Base-by-base conservation (phyloP, 2,888 invertebrate species). In the Aradus depressus region DNA sequence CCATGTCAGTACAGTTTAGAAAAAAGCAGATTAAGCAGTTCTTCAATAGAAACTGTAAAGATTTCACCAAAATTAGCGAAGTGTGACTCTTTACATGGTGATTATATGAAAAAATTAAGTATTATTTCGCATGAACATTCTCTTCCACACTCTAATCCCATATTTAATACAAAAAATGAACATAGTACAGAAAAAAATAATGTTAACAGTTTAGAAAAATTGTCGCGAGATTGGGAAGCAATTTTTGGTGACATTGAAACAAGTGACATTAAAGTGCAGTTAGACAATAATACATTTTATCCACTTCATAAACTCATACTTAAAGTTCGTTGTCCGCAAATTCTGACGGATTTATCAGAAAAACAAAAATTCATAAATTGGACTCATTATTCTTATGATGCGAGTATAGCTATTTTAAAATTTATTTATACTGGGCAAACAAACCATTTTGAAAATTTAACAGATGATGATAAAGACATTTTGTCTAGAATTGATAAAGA, bases 241-340 rank as follows among this genome's bases (percentile, higher is more conserved):
- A 57, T 65, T 26, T 51, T 71, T 4, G 66, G 67, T 51, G 64
- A 65, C 23, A 64, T 62, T 51, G 58, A 62, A 34, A 62, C 66
- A 54, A 72, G 72, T 61, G 73, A 73, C 58, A 50, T 72, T 10
- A 62, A 66, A 16, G 60, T 73, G 28, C 63, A 65, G 51, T 64
- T 67, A 2, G 64, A 67, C 42, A 62, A 65, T 50, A 62, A 64
- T 42, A 63, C 61, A 52, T 61, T 66, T 28, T 66, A 73, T 54
- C 66, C 65, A 60, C 67, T 65, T 37, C 73, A 73, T 56, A 69
- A 65, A 60, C 57, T 73, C 25, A 67, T 73, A 4, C 61, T 73
- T 14, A 61, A 63, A 55, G 66, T 66, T 3, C 66, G 70, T 18
- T 72, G 70, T 55, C 64, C 67, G n/a, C 60, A 61, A 31, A 62